Base-by-base conservation (phyloP, 2,797 vertebrate genomes). In the Protonibea diacanthus region DNA sequence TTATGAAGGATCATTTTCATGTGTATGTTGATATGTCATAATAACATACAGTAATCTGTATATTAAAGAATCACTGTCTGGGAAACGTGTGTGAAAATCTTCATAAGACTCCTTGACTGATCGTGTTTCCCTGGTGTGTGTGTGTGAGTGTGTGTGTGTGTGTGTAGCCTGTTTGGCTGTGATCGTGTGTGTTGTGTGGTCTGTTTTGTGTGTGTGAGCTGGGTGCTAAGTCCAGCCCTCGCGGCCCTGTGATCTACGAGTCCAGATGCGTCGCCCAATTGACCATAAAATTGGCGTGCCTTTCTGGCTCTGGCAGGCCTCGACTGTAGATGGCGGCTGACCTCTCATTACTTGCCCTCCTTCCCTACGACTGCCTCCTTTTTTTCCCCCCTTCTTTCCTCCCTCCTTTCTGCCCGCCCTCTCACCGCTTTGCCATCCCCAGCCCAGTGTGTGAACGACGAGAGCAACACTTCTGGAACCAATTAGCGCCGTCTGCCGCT, bases 201-300 rank as follows among this genome's bases (percentile, higher is more conserved):
- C 86, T 85, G 77, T 40, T 82, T 88, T 88, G 87, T 93, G 94
- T 94, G 88, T 70, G 92, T 90, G 93, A 94, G 94, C 81, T 91
- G 93, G 80, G 95, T 94, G 95, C 94, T 93, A 94, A 95, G 93
- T 94, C 94, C 93, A 90, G 93, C 90, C 91, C 84, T 81, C 8
- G 52, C 94, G 83, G 92, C 88, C 81, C 93, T 94, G 89, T 96
- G 95, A 97, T 97, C 95, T 97, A 95, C 94, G 92, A 91, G 95
- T 96, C 97, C 98, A 99, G 97, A 98, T 99, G 97, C 95, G 92
- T 92, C 88, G 88, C 92, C 95, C 98, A 99, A 99, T 98, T 97
- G 97, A 98, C 97, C 97, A 94, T 98, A 98, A 99, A 99, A 99
- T 99, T 98, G 96, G 95, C 94, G 86, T 81, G 91, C 94, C 91